Percentiles rank a stretch among this genome's conserved stretches.
These are phyloP conservation scores for Heliconius eleuchia DNA, from an alignment of 1,140 invertebrate species.

Conservation along the genomic window DNA sequence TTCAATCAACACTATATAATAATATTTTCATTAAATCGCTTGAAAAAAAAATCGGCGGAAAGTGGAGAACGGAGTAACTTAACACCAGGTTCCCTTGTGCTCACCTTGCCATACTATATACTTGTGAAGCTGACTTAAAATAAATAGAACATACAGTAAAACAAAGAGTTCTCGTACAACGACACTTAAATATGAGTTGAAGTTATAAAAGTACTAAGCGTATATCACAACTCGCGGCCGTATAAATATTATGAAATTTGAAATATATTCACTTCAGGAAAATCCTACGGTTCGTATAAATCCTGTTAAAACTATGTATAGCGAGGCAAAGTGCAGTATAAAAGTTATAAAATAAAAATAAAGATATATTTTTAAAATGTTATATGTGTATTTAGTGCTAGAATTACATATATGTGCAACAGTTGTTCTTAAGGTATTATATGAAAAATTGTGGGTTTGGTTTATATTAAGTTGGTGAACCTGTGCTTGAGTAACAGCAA, in stretches of 20 bases:
- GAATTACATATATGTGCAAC: neutral
- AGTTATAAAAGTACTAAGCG: neutral
- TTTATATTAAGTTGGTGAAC: too few species aligned
- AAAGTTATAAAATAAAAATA: constrained; percentile 4
- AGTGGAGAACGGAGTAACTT: too few species aligned
- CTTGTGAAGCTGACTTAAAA: too few species aligned
- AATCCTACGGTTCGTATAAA: constrained; percentile 4
- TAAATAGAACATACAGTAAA: neutral
- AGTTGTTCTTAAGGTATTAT: neutral
- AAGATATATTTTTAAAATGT: neutral
- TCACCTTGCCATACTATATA: too few species aligned
- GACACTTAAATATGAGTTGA: neutral
- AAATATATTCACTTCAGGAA: constrained; percentile 12
- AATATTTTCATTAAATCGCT: too few species aligned
- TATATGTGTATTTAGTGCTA: neutral
- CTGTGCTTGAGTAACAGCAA: too few species aligned
- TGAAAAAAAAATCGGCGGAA: too few species aligned
- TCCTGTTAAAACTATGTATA: constrained; percentile 8
- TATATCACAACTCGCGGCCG: neutral
- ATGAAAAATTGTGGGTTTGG: too few species aligned
- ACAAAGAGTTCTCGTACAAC: neutral
- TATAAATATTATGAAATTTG: constrained; percentile 13
- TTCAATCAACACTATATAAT: too few species aligned
- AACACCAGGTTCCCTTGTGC: too few species aligned
- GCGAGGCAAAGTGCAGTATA: neutral